Percentiles rank a stretch among this genome's conserved stretches.
These are phyloP conservation scores for Dryobota labecula DNA, from an alignment of 2,888 invertebrate species.

Conservation along the genomic window DNA sequence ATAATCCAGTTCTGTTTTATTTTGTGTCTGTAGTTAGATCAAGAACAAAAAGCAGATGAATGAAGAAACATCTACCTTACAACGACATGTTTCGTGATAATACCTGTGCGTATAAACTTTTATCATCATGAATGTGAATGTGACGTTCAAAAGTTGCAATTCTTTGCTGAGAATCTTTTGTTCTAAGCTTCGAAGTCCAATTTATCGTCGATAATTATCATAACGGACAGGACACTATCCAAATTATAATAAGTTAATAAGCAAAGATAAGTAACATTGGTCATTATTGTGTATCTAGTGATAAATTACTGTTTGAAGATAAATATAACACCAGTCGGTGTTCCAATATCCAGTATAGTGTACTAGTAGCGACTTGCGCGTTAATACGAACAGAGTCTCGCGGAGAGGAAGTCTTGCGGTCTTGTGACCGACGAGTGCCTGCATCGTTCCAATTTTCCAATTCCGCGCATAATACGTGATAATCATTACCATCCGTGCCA, in stretches of 20 bases:
- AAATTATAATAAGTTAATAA: constrained; percentile 53
- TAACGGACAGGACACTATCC: constrained; percentile 39
- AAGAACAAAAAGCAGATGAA: background rate
- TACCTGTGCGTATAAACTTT: background rate
- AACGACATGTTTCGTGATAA: background rate
- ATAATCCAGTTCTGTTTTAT: too few species aligned
- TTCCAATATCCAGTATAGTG: constrained; percentile 30
- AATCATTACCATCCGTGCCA: constrained; percentile 68
- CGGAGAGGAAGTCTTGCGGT: constrained; percentile 47
- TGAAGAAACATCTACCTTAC: too few species aligned
- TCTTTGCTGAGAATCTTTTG: constrained; percentile 4
- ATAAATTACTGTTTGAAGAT: constrained; percentile 50
- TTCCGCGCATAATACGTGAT: constrained; percentile 71
- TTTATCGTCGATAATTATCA: constrained; percentile 41
- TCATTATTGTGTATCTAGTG: constrained; percentile 58
- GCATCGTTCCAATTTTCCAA: constrained; percentile 76
- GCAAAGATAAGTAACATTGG: constrained; percentile 53
- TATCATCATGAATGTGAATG: constrained; percentile 21
- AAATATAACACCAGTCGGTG: constrained; percentile 37
- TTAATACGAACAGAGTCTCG: constrained; percentile 30
- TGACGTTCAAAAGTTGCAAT: constrained; percentile 12
- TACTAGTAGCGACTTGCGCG: constrained; percentile 38
- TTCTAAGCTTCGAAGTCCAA: constrained; percentile 19
- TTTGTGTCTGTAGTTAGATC: too few species aligned
- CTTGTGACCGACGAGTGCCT: constrained; percentile 45